Conservation (phyloP, 2,113 vertebrate species). For the Mustelus asterias region DNA sequence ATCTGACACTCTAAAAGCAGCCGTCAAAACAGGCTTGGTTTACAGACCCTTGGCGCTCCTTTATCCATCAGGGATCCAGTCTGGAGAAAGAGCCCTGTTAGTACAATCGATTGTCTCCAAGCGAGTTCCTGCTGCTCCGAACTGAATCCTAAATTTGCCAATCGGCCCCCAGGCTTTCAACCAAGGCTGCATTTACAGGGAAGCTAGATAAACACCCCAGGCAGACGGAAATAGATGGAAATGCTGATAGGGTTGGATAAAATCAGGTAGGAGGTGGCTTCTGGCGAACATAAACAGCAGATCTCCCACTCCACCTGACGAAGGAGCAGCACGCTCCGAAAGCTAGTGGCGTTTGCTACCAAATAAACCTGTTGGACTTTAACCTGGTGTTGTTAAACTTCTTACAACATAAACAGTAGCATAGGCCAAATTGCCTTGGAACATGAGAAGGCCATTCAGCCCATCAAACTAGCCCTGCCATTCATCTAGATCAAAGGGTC, state of each 20-base stretch:
- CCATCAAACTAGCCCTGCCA: neutral
- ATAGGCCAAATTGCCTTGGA: neutral
- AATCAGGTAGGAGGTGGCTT: no score
- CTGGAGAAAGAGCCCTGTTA: conserved; percentile 21
- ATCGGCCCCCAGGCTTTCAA: neutral
- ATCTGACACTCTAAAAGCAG: conserved; percentile 25
- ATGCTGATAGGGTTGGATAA: neutral
- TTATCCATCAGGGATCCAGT: conserved; percentile 20
- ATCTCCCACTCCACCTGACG: no score
- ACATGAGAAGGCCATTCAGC: neutral
- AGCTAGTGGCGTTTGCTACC: no score
- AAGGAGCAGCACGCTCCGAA: no score
- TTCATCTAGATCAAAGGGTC: neutral
- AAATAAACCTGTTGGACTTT: no score
- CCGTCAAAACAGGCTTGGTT: conserved; percentile 9
- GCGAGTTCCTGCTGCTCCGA: neutral
- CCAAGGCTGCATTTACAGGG: neutral
- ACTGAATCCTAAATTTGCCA: neutral
- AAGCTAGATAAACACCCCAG: neutral
- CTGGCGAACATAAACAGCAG: neutral
- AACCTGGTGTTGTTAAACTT: no score
- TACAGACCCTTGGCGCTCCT: conserved; percentile 11
- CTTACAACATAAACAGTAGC: neutral
- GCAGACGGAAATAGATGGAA: neutral
- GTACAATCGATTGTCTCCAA: conserved; percentile 21